Base-by-base conservation (phyloP, 2,888 invertebrate genomes). In the Ochropleura plecta region DNA sequence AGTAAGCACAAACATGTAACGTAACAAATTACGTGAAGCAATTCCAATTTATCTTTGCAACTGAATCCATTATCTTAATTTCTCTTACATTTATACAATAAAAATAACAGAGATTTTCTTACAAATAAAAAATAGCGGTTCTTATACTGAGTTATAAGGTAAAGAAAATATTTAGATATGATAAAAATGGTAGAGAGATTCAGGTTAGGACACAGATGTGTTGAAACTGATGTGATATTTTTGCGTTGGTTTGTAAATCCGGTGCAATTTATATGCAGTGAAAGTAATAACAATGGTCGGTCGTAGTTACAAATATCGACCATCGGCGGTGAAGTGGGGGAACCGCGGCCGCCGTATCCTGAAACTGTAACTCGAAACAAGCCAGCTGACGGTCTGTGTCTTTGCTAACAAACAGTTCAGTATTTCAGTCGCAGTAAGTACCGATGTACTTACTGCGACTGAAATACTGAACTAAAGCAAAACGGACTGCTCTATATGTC, bases 1-100 rank as follows among this genome's bases (percentile, higher is more conserved):
- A 91, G 90, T 90, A 93, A 92, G 90, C 91, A 93, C 91, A 91
- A 92, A 91, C 92, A 93, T 93, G 91, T 90, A 85, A 90, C 89
- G 89, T 67, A 90, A 90, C 91, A 92, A 92, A 93, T 93, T 92
- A 91, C 89, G 89, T 89, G 88, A 85, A 90, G 89, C 88, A 90
- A 91, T 91, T 89, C 86, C 90, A 91, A 92, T 92, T 91, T 91
- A 91, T 91, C 89, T 91, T 90, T 90, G 84, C 85, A 89, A 87
- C 86, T 82, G 86, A 85, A 90, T 88, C 86, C 86, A 89, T 91
- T 90, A 89, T 78, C 85, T 86, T 90, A 88, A 89, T 90, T 86
- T 82, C 42, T 63, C 55, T 82, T 80, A 77, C 77, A 79, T 76
- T 77, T 82, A 82, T 83, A 83, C 74, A 81, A 71, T 83, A 81